Evolutionary conservation across 2,113 vertebrate species (phyloP).

Genomic region (Bostrychus sinensis): DNA sequence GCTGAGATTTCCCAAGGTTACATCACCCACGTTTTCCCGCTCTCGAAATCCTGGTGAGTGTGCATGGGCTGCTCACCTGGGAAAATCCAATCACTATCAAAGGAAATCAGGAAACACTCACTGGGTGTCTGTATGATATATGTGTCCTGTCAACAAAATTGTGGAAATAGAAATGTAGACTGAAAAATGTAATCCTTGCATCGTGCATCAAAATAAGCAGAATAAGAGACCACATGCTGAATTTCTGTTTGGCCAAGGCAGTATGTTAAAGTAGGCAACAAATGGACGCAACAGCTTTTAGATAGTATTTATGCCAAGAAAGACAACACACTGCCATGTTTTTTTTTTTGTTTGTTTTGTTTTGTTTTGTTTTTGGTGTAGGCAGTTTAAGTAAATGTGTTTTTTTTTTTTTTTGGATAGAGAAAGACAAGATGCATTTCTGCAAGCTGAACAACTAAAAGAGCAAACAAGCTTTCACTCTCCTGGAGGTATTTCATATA

Average conservation of each 20-base stretch:
- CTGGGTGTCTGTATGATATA: constrained; percentile 7
- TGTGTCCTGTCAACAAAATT: neutral
- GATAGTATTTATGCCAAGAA: neutral
- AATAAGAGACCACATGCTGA: constrained; percentile 1
- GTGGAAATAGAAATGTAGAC: neutral
- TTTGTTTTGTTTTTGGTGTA: no score
- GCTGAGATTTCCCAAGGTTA: constrained; percentile 69
- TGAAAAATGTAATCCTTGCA: neutral
- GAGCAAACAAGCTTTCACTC: no score
- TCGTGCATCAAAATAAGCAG: neutral
- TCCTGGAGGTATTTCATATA: no score
- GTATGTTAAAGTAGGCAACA: neutral
- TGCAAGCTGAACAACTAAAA: neutral
- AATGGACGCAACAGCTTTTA: constrained; percentile 8
- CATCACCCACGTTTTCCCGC: constrained; percentile 55
- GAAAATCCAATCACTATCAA: constrained; percentile 37
- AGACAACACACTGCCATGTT: neutral
- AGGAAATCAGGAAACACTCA: constrained; percentile 7
- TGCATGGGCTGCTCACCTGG: constrained; percentile 30
- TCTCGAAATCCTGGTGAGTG: constrained; percentile 30
- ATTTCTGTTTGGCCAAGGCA: neutral
- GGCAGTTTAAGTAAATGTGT: neutral
- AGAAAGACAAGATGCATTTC: neutral
- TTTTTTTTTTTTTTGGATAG: no score
- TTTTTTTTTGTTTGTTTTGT: no score